phyloP scores from a whole-genome alignment of 2,797 vertebrate species.

The Leucoraja ocellata region DNA sequence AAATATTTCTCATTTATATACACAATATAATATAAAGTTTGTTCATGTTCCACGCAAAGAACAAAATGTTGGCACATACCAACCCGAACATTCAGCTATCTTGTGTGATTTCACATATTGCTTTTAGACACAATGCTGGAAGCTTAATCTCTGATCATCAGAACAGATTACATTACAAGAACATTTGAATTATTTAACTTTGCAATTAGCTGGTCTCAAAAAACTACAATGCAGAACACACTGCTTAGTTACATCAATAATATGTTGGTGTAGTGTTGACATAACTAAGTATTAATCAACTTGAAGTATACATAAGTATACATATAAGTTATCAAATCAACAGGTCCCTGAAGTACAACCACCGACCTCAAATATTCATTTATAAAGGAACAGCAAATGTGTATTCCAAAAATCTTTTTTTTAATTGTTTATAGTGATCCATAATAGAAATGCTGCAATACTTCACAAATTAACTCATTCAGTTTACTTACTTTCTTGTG shows the following conservation, averaged over 20 bases:
- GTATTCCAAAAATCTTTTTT: neutral
- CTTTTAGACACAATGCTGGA: neutral
- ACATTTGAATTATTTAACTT: neutral
- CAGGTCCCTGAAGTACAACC: neutral
- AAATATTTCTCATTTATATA: neutral
- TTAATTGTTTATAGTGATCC: neutral
- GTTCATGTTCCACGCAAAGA: neutral
- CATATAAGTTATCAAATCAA: neutral
- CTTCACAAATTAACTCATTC: neutral
- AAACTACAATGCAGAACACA: neutral
- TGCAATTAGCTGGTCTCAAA: neutral
- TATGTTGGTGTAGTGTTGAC: no score
- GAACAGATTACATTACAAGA: conserved; percentile 14
- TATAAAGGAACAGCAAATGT: neutral
- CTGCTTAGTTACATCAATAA: neutral
- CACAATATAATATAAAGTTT: neutral
- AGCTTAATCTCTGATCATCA: neutral
- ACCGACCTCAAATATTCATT: neutral
- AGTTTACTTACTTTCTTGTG: neutral
- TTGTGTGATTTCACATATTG: neutral
- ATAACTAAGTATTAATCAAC: no score
- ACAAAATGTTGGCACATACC: neutral
- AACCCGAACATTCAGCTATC: neutral
- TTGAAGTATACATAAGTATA: neutral
- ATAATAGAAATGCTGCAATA: neutral